Base-by-base conservation (phyloP, 2,113 vertebrate genomes). In the Trematocara nigrifrons region DNA sequence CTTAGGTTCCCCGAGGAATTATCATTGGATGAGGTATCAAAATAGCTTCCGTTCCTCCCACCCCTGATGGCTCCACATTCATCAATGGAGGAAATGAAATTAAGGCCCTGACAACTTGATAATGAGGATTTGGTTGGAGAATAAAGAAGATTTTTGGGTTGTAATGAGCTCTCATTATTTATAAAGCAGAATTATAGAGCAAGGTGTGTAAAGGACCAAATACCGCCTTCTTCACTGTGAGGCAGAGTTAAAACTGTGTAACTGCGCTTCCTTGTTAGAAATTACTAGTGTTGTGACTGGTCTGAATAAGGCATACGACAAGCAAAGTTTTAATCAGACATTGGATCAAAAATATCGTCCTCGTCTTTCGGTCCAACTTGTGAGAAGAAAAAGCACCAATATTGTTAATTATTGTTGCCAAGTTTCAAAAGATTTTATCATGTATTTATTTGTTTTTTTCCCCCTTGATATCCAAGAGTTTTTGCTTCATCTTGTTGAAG, bases 1-100 rank as follows among this genome's bases (percentile, higher is more conserved):
- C 61, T 81, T 79, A 49, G 38, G 47, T 69, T 92, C 89, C 87
- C 93, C 20, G 49, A 87, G 87, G 90, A 93, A 86, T 89, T 83
- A 82, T 87, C 79, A 78, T 84, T 90, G 86, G 90, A 92, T 82
- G 88, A 92, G 85, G 89, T 82, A 89, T 94, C 92, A 88, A 93
- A 93, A 91, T 88, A 87, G 81, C 90, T 93, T 91, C 89, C 38
- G 45, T 81, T 86, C 76, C 76, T 91, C 79, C 86, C 52, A 80
- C 83, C 93, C 85, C 79, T 66, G 49, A 88, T 81, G 89, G 89
- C 85, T 93, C 31, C 89, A 92, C 94, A 93, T 95, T 93, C 83
- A 94, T 95, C 93, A 94, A 47, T 56, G 33, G 86, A 92, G 92
- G 93, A 94, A 92, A 95, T 94, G 13, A 93, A 94, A 93, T 93